Percentiles rank a stretch among this genome's conserved stretches.
These are phyloP conservation scores for Gallinago jamesoni DNA, from an alignment of 2,113 vertebrate genomes.

Conservation along the genomic window DNA sequence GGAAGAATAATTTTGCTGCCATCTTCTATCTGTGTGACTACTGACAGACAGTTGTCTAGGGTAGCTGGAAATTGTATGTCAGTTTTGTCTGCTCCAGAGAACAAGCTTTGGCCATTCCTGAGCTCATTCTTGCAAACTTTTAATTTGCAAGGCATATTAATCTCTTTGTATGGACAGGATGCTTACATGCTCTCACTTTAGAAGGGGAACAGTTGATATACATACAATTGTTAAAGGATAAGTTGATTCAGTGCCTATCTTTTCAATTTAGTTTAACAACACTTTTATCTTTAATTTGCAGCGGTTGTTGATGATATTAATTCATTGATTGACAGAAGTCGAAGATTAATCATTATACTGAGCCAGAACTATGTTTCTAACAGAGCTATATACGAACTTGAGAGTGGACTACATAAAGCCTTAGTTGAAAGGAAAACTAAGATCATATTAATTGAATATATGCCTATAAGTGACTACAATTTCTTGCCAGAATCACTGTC, in stretches of 20 bases:
- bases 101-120: neutral
- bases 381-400: slow-evolving; percentile 75
- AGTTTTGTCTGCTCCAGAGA: neutral
- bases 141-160: neutral
- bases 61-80: neutral
- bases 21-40: neutral
- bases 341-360: slow-evolving; percentile 84
- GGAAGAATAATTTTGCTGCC: neutral
- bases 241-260: neutral
- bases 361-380: slow-evolving; percentile 69
- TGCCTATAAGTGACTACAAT: slow-evolving; percentile 25
- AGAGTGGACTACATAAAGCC: slow-evolving; percentile 84
- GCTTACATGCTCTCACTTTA: neutral
- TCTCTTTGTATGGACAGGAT: neutral
- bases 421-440: slow-evolving; percentile 86
- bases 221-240: neutral
- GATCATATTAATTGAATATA: slow-evolving; percentile 84
- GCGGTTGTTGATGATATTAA: slow-evolving; percentile 82
- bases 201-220: neutral
- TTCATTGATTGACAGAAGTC: slow-evolving; percentile 81
- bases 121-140: neutral
- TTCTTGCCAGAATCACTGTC: slow-evolving; percentile 78
- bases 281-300: slow-evolving; percentile 59
- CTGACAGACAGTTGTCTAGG: neutral
- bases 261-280: slow-evolving; percentile 7